These are phyloP conservation scores for Chrysaora quinquecirrha DNA, from an alignment of 30 jellyfish, hydroid and myxozoan genomes.

Conservation along the genomic window DNA sequence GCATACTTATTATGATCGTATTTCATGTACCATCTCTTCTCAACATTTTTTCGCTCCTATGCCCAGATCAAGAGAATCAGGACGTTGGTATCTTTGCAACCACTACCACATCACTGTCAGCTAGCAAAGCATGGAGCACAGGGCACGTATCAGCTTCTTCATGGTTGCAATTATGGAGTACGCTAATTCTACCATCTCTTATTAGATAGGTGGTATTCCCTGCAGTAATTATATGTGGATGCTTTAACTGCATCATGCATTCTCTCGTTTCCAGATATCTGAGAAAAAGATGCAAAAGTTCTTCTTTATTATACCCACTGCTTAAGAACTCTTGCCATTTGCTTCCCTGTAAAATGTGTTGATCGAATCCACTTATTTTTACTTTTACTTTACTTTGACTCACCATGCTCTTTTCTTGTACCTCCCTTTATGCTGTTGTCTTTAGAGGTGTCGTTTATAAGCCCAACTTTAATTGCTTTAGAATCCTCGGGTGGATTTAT, in stretches of 20 bases:
- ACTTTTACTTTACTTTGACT: background rate
- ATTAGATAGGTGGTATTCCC: background rate
- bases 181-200: background rate
- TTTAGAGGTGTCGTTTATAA: background rate
- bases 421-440: conserved; percentile 27
- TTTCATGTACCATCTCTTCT: conserved; percentile 48
- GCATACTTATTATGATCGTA: conserved; percentile 45
- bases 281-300: too few relatives aligned
- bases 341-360: background rate
- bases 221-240: background rate
- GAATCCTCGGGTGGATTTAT: background rate
- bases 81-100: conserved; percentile 54
- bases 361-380: background rate
- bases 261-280: too few relatives aligned
- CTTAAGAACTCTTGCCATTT: background rate
- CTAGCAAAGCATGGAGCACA: conserved; percentile 23
- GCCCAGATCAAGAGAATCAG: conserved; percentile 26
- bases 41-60: background rate
- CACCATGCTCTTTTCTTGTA: conserved; percentile 21
- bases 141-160: conserved; percentile 49
- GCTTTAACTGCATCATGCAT: background rate
- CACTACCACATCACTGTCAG: conserved; percentile 26
- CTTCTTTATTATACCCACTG: conserved; percentile 16
- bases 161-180: conserved; percentile 18
- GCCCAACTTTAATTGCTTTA: background rate